A percentile compares a stretch with the other conserved stretches of the same genome.
These are phyloP conservation scores for Drosophila neutralis DNA, from an alignment of 2,888 invertebrate genomes.

Conservation along the genomic window DNA sequence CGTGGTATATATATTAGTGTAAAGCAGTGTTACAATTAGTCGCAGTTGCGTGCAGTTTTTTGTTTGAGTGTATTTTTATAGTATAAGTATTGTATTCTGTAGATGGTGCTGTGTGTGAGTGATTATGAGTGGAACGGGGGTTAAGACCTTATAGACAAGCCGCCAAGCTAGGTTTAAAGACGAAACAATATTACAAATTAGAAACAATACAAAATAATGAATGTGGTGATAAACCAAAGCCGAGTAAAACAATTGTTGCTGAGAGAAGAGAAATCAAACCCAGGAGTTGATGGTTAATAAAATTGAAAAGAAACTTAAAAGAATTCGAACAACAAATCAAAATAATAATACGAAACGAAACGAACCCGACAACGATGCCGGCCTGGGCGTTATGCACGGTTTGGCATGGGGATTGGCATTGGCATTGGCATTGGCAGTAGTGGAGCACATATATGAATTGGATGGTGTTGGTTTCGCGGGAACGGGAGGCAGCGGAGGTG, in stretches of 20 bases:
- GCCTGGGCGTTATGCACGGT: conserved; percentile 85
- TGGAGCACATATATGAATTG: conserved; percentile 64
- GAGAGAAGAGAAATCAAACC: conserved; percentile 15
- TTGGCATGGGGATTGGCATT: conserved; percentile 66
- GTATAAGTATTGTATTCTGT: not conserved
- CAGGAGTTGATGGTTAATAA: conserved; percentile 12
- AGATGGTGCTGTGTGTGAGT: conserved; percentile 21
- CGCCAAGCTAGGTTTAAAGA: conserved; percentile 38
- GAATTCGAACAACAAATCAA: conserved; percentile 50
- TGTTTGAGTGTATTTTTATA: conserved; percentile 23
- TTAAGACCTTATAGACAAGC: conserved; percentile 5
- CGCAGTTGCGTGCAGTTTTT: conserved; percentile 55
- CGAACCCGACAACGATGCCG: conserved; percentile 85
- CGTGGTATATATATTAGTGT: conserved; percentile 28
- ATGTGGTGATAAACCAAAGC: conserved; percentile 40
- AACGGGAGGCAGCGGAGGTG: conserved; percentile 50
- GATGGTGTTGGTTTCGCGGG: conserved; percentile 51
- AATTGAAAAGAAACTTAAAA: conserved; percentile 25
- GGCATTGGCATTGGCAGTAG: conserved; percentile 47
- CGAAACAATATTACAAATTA: conserved; percentile 20
- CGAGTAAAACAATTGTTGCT: conserved; percentile 17
- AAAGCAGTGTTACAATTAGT: conserved; percentile 57
- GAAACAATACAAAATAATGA: conserved; percentile 9
- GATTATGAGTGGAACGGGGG: conserved; percentile 9
- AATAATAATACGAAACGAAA: conserved; percentile 63